Percentiles rank a stretch among this genome's conserved stretches.
Evolutionary conservation across 2,797 vertebrate species (phyloP).

Genomic region (Tragelaphus oryx): DNA sequence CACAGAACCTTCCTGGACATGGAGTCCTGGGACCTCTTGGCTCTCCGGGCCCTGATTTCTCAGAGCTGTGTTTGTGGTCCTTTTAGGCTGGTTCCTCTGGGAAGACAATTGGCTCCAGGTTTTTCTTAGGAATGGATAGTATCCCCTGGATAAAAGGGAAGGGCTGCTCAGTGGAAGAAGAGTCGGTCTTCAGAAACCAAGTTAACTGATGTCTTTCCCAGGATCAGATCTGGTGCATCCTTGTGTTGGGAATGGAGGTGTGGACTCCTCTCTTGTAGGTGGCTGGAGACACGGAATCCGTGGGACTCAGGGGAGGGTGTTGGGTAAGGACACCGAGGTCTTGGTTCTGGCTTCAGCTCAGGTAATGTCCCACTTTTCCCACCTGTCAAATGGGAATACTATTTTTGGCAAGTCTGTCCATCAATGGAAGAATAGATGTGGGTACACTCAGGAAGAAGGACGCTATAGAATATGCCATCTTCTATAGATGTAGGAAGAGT

Average conservation of each 20-base stretch:
- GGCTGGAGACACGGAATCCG: not conserved
- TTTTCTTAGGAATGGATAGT: not conserved
- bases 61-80: not conserved
- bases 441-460: not conserved
- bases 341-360: not conserved
- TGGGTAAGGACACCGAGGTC: not conserved
- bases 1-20: not conserved
- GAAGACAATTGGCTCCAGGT: not conserved
- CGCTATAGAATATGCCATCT: not conserved
- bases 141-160: not conserved
- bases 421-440: not conserved
- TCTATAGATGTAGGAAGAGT: not conserved
- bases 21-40: not conserved
- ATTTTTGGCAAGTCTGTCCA: not conserved
- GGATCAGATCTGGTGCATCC: accelerated
- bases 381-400: not conserved
- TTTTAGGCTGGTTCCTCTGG: not conserved
- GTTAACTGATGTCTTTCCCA: not conserved
- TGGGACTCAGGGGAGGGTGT: not conserved
- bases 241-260: not conserved
- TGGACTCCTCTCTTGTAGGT: not conserved
- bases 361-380: not conserved
- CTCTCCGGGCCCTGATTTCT: not conserved
- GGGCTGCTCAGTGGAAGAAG: not conserved
- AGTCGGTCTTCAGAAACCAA: not conserved